A percentile compares a stretch with the other conserved stretches of the same genome.
phyloP scores from a whole-genome alignment of 2,797 vertebrate genomes.

The Chelon labrosus region DNA sequence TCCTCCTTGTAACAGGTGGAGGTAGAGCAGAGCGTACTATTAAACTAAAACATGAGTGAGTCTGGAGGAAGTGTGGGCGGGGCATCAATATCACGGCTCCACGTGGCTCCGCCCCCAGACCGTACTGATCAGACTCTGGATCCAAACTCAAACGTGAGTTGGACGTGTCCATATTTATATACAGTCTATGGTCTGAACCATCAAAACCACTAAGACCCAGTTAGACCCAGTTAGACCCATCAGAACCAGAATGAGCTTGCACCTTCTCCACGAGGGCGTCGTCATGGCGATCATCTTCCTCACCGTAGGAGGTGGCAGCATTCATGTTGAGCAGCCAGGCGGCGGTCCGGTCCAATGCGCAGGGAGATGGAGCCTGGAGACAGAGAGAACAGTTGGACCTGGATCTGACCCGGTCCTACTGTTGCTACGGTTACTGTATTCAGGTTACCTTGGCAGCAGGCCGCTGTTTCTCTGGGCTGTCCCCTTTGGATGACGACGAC shows the following conservation, averaged over 20 bases:
- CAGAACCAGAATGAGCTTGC: slow-evolving; percentile 36
- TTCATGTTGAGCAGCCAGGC: slow-evolving; percentile 99
- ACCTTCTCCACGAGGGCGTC: slow-evolving; percentile 94
- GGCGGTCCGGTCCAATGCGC: slow-evolving; percentile 95
- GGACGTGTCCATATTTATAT: too few relatives aligned
- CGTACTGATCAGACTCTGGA: too few relatives aligned
- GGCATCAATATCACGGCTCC: too few relatives aligned
- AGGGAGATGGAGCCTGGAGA: slow-evolving; percentile 95
- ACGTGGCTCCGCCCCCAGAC: too few relatives aligned
- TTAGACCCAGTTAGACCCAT: not conserved
- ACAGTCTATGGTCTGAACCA: not conserved
- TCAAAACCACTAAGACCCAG: not conserved
- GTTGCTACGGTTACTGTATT: not conserved
- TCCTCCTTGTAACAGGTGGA: too few relatives aligned
- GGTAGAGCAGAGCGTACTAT: too few relatives aligned
- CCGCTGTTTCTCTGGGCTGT: slow-evolving; percentile 95
- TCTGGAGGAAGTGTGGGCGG: too few relatives aligned
- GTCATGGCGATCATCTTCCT: slow-evolving; percentile 93
- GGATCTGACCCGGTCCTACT: too few relatives aligned
- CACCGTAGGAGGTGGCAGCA: slow-evolving; percentile 89
- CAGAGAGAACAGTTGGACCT: slow-evolving; percentile 60
- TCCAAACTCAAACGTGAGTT: too few relatives aligned
- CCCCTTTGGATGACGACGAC: slow-evolving; percentile 95
- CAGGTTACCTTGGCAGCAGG: slow-evolving; percentile 77
- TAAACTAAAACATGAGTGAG: too few relatives aligned